Percentiles rank a stretch among this genome's conserved stretches.
Evolutionary conservation across 35 echinoderm and acorn worm species (phyloP).

Genomic region (Anneissia japonica): DNA sequence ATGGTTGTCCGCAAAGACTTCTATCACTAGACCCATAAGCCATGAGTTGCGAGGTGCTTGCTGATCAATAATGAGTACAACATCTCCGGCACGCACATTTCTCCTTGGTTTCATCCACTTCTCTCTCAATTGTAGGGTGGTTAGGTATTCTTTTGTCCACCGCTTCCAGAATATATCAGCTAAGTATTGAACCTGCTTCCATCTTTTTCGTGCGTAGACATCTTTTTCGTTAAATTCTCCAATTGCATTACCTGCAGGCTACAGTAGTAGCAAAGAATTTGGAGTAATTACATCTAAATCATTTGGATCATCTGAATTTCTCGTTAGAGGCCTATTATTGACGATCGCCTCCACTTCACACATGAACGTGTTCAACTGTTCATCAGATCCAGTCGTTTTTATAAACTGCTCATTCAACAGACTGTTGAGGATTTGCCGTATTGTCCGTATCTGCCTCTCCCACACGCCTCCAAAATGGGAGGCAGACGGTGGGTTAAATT

Average conservation of each 20-base stretch:
- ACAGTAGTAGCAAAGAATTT: conserved; percentile 31
- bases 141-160: conserved; percentile 51
- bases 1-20: too few relatives aligned
- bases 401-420: conserved; percentile 22
- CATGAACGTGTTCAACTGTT: conserved; percentile 24
- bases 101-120: too few relatives aligned
- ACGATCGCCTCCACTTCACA: conserved; percentile 46
- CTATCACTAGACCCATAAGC: too few relatives aligned
- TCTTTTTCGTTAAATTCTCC: conserved; percentile 31
- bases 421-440: conserved; percentile 16
- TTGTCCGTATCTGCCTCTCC: conserved; percentile 29
- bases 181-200: conserved; percentile 64
- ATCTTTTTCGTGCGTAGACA: conserved; percentile 30
- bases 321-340: conserved; percentile 40
- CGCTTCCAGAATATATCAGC: conserved; percentile 63
- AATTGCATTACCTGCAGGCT: not conserved
- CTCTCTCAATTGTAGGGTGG: too few relatives aligned
- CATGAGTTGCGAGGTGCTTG: too few relatives aligned
- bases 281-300: conserved; percentile 49
- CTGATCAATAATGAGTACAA: too few relatives aligned
- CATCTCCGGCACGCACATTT: too few relatives aligned
- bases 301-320: conserved; percentile 43
- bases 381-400: not conserved
- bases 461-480: conserved; percentile 26
- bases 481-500: conserved; percentile 18